Evolutionary conservation across 2,888 invertebrate genomes (phyloP), one percentile per base, ranked within the genome.

Genomic region (Lathronympha strigana): DNA sequence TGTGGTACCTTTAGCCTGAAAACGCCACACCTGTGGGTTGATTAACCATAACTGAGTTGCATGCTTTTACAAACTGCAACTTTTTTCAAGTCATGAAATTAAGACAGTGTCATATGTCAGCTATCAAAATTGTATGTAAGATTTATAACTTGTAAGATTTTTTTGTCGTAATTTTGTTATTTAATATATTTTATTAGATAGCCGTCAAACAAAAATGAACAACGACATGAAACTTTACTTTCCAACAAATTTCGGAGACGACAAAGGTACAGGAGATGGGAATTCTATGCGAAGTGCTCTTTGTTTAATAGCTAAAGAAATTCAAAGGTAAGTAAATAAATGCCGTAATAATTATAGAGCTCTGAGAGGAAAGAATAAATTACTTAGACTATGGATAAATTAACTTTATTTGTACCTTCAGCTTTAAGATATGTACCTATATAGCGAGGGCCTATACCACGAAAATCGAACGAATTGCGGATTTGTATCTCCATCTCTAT

Each of bases 221-320:
- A 51, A 50, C 19, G 36, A 64, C 8, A 19, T 58, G 23, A 45
- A 51, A 33, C 45, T 61, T 31, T 31, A 40, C 23, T 13, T 40
- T 28, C 28, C 49, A 4, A 28, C 17, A 3, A 31, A 61, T 57
- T 50, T 67, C 63, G 55, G 50, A 62, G 38, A 33, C 54, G 51
- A 58, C 47, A 47, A 43, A 31, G 47, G 50, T n/a, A 73, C 76
- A 63, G 61, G 55, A 36, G 70, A 75, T 17, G 68, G n/a, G n/a
- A n/a, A n/a, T n/a, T n/a, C 75, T 72, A 81, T 84, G 80, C 73
- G 72, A 36, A 67, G 71, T 25, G 79, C 85, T n/a, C 72, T 88
- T 11, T 68, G 69, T 19, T 75, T 78, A 31, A 87, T 88, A 58
- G 84, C 83, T 33, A 69, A 73, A 31, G 88, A 87, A 80, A 75